Evolutionary conservation across 2,113 vertebrate species (phyloP), one percentile per base, ranked within the genome.

Genomic region (Oncorhynchus keta): DNA sequence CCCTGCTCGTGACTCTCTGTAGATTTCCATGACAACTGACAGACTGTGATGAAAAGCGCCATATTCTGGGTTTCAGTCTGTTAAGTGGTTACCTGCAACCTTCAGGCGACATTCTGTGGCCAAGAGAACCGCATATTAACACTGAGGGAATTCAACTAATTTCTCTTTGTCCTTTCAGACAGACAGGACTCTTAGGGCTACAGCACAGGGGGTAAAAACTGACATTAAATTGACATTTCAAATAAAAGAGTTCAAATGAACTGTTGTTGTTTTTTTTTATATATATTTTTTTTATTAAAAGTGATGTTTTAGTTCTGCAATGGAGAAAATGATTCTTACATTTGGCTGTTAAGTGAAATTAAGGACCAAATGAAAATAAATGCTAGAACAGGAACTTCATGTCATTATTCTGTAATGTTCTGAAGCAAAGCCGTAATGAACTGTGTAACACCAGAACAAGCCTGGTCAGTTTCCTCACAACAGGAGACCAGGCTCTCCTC

Each of bases 1-100:
- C 35, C 68, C 68, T 49, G 68, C 68, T 49, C 26, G 68, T 62
- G 30, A 9, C 9, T 78, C 64, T 64, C 32, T 55, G 78, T 61
- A 77, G 73, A 84, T 84, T 80, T 82, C 80, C 78, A 78, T 79
- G 81, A 82, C 81, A 73, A 81, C 84, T 61, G 64, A 68, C 70
- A 77, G 24, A 57, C 45, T 55, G n/a, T 59, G 16, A 70, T 73
- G 32, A 79, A 78, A 78, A 69, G 69, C 67, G 72, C n/a, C 18
- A 67, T 59, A 62, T 70, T 62, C 70, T 77, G 74, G 68, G 61
- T 32, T 74, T 64, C 30, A 67, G 65, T 72, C 16, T 16, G 3
- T 18, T 55, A 55, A 55, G 51, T 55, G 14, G 51, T 55, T 55
- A 55, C 51, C 51, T 71, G 30, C 61, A 71, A 45, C 68, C 75